A percentile compares a stretch with the other conserved stretches of the same genome.
These are phyloP conservation scores for Aphodius granarius DNA, from an alignment of 2,888 invertebrate genomes.

Conservation along the genomic window DNA sequence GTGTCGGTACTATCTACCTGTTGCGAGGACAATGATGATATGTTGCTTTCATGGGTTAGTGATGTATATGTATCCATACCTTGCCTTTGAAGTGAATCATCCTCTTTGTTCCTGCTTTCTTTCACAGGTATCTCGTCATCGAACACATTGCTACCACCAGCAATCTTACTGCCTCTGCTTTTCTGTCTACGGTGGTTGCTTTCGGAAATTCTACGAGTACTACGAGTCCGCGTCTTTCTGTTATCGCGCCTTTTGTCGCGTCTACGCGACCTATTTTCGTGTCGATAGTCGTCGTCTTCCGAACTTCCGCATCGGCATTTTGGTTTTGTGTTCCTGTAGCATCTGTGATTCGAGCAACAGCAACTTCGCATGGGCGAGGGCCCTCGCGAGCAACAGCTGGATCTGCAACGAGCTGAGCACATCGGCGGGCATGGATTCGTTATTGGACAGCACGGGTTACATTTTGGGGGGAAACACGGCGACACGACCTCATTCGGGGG, in stretches of 20 bases:
- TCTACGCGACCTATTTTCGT: neutral
- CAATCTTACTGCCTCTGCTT: neutral
- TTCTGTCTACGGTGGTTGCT: neutral
- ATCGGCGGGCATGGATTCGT: slow-evolving; percentile 31
- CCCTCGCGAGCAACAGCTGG: slow-evolving; percentile 13
- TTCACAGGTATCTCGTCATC: slow-evolving; percentile 26
- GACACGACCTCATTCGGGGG: slow-evolving; percentile 32
- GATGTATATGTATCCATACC: neutral
- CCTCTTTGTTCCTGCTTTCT: slow-evolving; percentile 15
- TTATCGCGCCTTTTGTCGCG: neutral
- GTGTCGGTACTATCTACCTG: neutral
- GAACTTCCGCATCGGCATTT: slow-evolving; percentile 3
- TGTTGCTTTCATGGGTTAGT: neutral
- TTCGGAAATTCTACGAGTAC: neutral
- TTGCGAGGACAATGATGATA: neutral
- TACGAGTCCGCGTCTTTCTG: neutral
- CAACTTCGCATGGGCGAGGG: slow-evolving; percentile 16
- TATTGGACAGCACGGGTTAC: slow-evolving; percentile 35
- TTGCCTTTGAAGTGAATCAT: slow-evolving; percentile 13
- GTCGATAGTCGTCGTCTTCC: slow-evolving; percentile 6
- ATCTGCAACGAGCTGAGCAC: slow-evolving; percentile 25
- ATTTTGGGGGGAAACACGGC: slow-evolving; percentile 31
- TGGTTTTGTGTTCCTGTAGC: neutral
- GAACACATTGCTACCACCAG: slow-evolving; percentile 15
- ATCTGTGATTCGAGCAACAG: slow-evolving; percentile 11